Evolutionary conservation across 2,888 invertebrate genomes (phyloP).

Genomic region (Athetis lepigone): DNA sequence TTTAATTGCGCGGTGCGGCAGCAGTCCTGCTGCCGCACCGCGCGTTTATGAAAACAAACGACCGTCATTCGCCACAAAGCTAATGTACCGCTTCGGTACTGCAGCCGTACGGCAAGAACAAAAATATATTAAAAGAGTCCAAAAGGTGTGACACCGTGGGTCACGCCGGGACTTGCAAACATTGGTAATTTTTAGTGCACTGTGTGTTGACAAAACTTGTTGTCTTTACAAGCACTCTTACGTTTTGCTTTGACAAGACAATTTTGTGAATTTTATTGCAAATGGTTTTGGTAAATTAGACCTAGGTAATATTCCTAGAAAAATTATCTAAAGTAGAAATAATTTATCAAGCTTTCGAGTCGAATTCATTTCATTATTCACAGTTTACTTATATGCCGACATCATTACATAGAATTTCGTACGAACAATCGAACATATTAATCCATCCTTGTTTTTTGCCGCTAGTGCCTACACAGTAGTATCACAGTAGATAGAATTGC

Average conservation of each 20-base stretch:
- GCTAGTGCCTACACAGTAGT: constrained; percentile 22
- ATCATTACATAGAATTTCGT: constrained; percentile 6
- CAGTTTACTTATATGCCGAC: not conserved
- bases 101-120: no score
- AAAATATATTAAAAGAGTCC: no score
- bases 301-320: no score
- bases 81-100: no score
- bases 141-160: no score
- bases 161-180: no score
- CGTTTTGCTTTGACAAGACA: not conserved
- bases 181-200: no score
- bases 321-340: constrained; percentile 4
- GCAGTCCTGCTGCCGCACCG: no score
- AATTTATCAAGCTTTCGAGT: not conserved
- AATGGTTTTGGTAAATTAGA: not conserved
- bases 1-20: no score
- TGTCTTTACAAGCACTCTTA: not conserved
- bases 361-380: not conserved
- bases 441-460: constrained; percentile 15
- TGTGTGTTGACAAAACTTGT: not conserved
- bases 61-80: no score
- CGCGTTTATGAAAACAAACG: no score
- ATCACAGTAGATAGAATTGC: no score
- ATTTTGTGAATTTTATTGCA: not conserved
- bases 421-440: not conserved